Percentiles rank a stretch among this genome's conserved stretches.
These are phyloP conservation scores for Sitobion miscanthi DNA, from an alignment of 1,140 invertebrate genomes.

Conservation along the genomic window DNA sequence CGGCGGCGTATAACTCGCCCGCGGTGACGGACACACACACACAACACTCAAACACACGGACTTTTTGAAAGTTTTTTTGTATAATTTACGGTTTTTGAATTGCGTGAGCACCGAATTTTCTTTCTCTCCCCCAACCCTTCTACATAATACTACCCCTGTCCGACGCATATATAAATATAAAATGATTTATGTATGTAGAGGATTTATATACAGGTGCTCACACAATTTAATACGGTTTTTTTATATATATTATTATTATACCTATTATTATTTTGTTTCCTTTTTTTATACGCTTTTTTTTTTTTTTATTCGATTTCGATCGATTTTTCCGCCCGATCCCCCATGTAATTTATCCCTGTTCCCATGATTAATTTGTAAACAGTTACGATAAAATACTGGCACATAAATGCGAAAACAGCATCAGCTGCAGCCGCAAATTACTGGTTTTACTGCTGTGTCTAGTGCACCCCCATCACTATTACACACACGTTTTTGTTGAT, in stretches of 20 bases:
- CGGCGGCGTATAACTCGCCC: background rate
- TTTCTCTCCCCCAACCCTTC: background rate
- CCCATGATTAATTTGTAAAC: background rate
- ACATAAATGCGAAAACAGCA: background rate
- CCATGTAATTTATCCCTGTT: background rate
- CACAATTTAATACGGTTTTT: slow-evolving; percentile 39
- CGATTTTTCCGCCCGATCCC: background rate
- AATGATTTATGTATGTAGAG: background rate
- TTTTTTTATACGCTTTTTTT: slow-evolving; percentile 53
- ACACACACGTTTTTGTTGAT: background rate
- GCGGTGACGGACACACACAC: background rate
- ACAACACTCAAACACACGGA: background rate
- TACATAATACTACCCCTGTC: background rate
- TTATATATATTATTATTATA: slow-evolving; percentile 25
- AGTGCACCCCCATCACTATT: background rate
- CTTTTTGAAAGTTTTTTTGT: slow-evolving; percentile 40
- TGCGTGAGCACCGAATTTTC: slow-evolving; percentile 15
- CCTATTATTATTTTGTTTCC: slow-evolving; percentile 39
- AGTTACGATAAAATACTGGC: background rate
- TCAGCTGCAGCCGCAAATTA: background rate
- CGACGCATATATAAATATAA: background rate
- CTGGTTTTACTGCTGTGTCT: background rate
- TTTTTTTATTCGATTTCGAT: background rate
- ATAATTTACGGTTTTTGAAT: slow-evolving; percentile 40
- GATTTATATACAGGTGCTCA: slow-evolving; percentile 39